These are phyloP conservation scores for Colletes collaris DNA, from an alignment of 2,888 invertebrate genomes.

Conservation along the genomic window DNA sequence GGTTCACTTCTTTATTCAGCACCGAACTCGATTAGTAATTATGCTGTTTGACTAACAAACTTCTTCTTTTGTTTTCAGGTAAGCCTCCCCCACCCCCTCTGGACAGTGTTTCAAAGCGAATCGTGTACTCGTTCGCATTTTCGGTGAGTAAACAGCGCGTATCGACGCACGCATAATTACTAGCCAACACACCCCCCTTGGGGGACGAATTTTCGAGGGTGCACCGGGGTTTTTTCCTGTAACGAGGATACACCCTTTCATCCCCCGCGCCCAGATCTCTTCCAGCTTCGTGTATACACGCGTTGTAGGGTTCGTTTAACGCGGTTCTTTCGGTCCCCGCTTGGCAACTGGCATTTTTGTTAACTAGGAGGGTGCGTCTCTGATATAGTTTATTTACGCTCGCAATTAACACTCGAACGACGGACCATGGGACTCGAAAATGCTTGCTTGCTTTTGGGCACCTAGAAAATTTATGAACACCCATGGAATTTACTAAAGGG, in stretches of 20 bases:
- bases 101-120: conserved; percentile 54
- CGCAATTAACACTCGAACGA: conserved; percentile 48
- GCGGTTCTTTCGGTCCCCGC: conserved; percentile 48
- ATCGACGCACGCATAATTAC: conserved; percentile 79
- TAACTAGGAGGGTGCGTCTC: conserved; percentile 49
- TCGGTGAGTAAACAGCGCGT: conserved; percentile 79
- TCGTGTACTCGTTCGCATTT: conserved; percentile 62
- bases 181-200: conserved; percentile 68
- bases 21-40: conserved; percentile 55
- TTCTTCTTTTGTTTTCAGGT: conserved; percentile 78
- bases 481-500: conserved; percentile 4
- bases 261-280: conserved; percentile 56
- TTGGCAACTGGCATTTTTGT: conserved; percentile 48
- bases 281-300: conserved; percentile 41
- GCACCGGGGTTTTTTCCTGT: conserved; percentile 57
- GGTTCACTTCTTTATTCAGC: conserved; percentile 44
- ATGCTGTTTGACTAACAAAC: conserved; percentile 58
- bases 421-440: not conserved
- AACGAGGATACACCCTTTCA: conserved; percentile 67
- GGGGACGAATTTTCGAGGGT: conserved; percentile 65
- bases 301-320: conserved; percentile 53
- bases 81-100: conserved; percentile 61
- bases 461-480: not conserved
- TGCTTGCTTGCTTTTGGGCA: conserved; percentile 8
- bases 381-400: conserved; percentile 53